A percentile compares a stretch with the other conserved stretches of the same genome.
Conservation (phyloP, 2,888 invertebrate genomes). For the Eueremaeus valkanovi region DNA sequence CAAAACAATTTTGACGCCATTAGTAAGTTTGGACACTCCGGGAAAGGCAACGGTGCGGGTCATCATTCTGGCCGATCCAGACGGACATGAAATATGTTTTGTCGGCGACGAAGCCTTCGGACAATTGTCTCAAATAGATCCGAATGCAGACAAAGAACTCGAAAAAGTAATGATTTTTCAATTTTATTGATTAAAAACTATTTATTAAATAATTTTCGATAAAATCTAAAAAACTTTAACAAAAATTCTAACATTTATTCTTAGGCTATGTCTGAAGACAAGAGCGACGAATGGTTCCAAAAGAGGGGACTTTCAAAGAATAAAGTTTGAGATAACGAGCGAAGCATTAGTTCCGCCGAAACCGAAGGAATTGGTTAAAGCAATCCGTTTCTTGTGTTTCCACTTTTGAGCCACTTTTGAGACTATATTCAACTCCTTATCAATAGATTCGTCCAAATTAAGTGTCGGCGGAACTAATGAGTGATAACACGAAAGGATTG, state of each 20-base stretch:
- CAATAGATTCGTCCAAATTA: constrained; percentile 69
- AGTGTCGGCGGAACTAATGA: constrained; percentile 79
- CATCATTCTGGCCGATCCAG: constrained; percentile 93
- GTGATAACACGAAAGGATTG: constrained; percentile 70
- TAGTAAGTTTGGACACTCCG: constrained; percentile 90
- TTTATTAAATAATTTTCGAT: neutral
- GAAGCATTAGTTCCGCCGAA: constrained; percentile 98
- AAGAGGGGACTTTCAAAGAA: constrained; percentile 48
- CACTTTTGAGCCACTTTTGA: constrained; percentile 60
- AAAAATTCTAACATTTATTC: too few relatives aligned
- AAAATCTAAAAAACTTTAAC: too few relatives aligned
- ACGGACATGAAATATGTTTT: constrained; percentile 96
- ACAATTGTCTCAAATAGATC: constrained; percentile 79
- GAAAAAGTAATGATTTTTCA: constrained; percentile 56
- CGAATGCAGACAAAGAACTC: constrained; percentile 71
- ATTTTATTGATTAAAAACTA: neutral
- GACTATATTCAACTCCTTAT: constrained; percentile 68
- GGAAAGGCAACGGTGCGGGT: constrained; percentile 95
- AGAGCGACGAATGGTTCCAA: constrained; percentile 56
- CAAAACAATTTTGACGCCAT: constrained; percentile 75
- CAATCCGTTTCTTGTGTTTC: constrained; percentile 59
- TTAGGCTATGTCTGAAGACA: constrained; percentile 65
- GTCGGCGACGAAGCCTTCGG: constrained; percentile 94
- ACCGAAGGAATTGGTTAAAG: constrained; percentile 95
- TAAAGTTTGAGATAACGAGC: constrained; percentile 60